phyloP scores from a whole-genome alignment of 2,797 vertebrate genomes.

The Borostomias antarcticus region DNA sequence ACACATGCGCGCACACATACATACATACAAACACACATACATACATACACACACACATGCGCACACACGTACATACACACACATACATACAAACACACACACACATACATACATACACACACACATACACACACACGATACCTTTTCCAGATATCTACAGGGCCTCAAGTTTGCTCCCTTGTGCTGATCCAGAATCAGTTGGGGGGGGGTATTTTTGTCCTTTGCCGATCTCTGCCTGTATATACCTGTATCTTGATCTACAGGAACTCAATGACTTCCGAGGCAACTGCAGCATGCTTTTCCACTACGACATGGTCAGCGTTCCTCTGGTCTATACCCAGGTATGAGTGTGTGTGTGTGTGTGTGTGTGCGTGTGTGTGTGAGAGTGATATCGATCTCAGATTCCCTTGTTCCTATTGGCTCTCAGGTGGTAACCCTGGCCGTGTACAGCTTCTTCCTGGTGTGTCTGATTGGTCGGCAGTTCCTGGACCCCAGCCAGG shows the following conservation, averaged over 20 bases:
- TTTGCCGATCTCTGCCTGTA: too few relatives aligned
- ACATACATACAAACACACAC: too few relatives aligned
- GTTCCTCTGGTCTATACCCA: constrained; percentile 92
- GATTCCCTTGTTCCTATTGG: neutral
- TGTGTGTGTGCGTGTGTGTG: constrained; percentile 5
- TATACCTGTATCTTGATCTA: constrained; percentile 4
- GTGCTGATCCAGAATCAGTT: too few relatives aligned
- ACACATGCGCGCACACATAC: too few relatives aligned
- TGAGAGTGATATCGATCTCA: neutral
- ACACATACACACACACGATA: too few relatives aligned
- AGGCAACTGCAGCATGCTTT: constrained; percentile 90
- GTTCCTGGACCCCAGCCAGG: constrained; percentile 88
- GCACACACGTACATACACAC: too few relatives aligned
- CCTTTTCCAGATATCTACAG: too few relatives aligned
- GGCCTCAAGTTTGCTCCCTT: too few relatives aligned
- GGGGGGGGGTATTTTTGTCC: too few relatives aligned
- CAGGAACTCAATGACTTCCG: constrained; percentile 87
- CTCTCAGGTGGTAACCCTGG: constrained; percentile 89
- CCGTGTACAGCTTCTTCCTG: constrained; percentile 92
- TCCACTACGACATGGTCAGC: constrained; percentile 94
- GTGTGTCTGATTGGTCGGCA: constrained; percentile 92
- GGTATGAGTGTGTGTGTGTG: constrained; percentile 62
- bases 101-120: too few relatives aligned
- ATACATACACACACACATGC: too few relatives aligned
- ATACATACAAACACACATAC: too few relatives aligned